Evolutionary conservation across 1,140 invertebrate genomes (phyloP), one percentile per base, ranked within the genome.

Genomic region (Mizuhopecten yessoensis): DNA sequence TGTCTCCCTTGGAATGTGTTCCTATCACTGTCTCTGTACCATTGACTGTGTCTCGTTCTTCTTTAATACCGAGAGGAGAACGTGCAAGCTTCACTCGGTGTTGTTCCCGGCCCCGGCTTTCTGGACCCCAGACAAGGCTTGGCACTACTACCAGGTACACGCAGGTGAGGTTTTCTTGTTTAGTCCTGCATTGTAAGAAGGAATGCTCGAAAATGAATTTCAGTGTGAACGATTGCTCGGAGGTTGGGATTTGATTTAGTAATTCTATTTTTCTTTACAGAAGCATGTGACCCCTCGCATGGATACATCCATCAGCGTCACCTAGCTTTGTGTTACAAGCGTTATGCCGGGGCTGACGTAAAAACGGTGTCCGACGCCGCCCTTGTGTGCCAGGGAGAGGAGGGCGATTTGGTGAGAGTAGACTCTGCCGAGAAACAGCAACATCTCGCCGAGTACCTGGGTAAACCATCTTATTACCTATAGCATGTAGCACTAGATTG

Each of bases 1-100:
- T 75, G 57, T 75, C 57, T 75, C 57, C 3, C 57, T 75, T 75
- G 57, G 57, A 75, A 75, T 75, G 57, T 75, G 57, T n/a, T 75
- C 57, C 1, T 75, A 75, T 29, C n/a, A 75, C 17, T 75, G 57
- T 75, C 57, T 75, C 57, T 29, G 23, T 5, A 29, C 23, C 0
- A 23, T 23, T 75, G n/a, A 75, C 57, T 75, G 57, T 75, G n/a
- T 75, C 29, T 75, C 57, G n/a, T 75, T 75, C 57, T 75, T 75
- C n/a, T 75, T 75, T 11, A 75, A 75, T 11, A 29, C 5, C 0
- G 57, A 75, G 57, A 75, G 57, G 29, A 75, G 57, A 75, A 11
- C 29, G 23, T 75, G 57, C n/a, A 75, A 75, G 9, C 17, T 75
- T 1, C 57, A 75, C 17, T 75, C 57, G 11, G 57, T 75, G 57